Evolutionary conservation across 1,140 invertebrate genomes (phyloP), one percentile per base, ranked within the genome.

Genomic region (Campoletis sonorensis): DNA sequence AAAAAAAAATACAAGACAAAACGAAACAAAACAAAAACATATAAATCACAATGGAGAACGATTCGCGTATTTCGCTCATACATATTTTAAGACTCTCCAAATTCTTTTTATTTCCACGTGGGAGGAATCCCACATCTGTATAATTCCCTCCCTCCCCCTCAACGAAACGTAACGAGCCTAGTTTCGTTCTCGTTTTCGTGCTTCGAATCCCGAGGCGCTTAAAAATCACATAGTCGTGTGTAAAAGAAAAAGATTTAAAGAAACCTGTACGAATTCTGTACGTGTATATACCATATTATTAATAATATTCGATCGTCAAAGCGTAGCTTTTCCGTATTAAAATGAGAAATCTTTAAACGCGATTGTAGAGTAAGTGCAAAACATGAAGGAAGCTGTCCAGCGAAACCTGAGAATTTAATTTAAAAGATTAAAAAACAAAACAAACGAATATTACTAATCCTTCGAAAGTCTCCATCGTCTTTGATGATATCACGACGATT

Each of bases 221-320:
- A 83, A 33, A 84, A 82, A 80, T 80, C 81, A 72, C 85, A 80
- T 81, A 82, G 84, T 85, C 73, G 80, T 81, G 84, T 83, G 83
- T 84, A 79, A 83, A 67, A 67, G 10, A 67, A 15, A 27, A 67
- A 67, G 30, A 23, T n/a, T n/a, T n/a, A 81, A 30, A 72, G 7
- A 45, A 84, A 79, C 33, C 37, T 37, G 83, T 84, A 79, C 49
- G 79, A 30, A 51, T 23, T 30, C 68, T 61, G n/a, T n/a, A 71
- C 78, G 23, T 78, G 79, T 85, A 86, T 85, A 85, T 82, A 54
- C 87, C 18, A 27, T 64, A 64, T 76, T 58, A 77, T 23, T 37
- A 77, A 64, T 61, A 77, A 87, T 86, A 86, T 87, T 88, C 83
- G 76, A 86, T 85, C 84, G 85, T 88, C 86, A 85, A 84, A 85